These are phyloP conservation scores for Aviceda subcristata DNA, from an alignment of 2,113 vertebrate genomes.

Conservation along the genomic window DNA sequence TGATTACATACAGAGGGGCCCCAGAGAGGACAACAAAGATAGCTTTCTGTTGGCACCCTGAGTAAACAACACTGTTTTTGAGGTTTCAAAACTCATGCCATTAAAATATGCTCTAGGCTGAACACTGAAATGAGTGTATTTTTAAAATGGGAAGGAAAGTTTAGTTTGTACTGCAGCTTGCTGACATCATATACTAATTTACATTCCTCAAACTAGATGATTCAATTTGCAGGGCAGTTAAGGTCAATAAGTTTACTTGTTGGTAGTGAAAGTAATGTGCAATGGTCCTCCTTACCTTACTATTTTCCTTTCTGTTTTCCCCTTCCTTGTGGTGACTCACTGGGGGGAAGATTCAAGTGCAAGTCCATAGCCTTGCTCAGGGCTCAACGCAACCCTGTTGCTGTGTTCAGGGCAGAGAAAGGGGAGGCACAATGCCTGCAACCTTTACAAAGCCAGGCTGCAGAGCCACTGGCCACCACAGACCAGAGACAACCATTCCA, in stretches of 20 bases:
- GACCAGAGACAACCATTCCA: not conserved
- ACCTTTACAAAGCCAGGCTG: not conserved
- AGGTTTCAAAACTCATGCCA: constrained; percentile 41
- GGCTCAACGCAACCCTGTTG: not conserved
- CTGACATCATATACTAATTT: constrained; percentile 52
- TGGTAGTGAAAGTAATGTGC: not conserved
- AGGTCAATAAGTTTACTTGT: not conserved
- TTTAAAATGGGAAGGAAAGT: constrained; percentile 46
- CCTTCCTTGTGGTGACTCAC: not conserved
- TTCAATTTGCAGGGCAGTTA: constrained; percentile 38
- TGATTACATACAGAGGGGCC: not conserved
- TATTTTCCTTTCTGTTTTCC: not conserved
- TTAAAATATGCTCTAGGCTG: constrained; percentile 32
- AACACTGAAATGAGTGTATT: not conserved
- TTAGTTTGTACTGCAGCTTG: constrained; percentile 19
- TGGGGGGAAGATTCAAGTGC: not conserved
- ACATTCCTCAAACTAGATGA: not conserved
- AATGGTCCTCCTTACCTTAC: not conserved
- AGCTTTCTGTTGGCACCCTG: constrained; percentile 29
- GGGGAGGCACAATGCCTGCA: not conserved
- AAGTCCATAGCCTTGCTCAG: not conserved
- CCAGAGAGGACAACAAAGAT: not conserved
- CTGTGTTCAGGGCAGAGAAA: not conserved
- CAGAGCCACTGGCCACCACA: not conserved
- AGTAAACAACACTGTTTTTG: constrained; percentile 33